A percentile compares a stretch with the other conserved stretches of the same genome.
Evolutionary conservation across 2,888 invertebrate genomes (phyloP).

Genomic region (Mythimna albipuncta): DNA sequence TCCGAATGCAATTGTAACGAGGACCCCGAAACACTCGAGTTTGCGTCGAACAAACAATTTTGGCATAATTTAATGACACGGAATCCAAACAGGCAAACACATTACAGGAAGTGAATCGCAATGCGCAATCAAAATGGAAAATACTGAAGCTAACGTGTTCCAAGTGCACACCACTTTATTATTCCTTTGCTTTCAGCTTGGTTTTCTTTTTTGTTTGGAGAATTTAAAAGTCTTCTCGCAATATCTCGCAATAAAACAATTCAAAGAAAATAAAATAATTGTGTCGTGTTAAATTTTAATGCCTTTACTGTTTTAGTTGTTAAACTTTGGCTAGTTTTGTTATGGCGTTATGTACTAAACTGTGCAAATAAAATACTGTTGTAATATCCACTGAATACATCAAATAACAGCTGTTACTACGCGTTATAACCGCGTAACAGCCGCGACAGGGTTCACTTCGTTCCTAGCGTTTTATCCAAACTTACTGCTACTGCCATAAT

Average conservation of each 20-base stretch:
- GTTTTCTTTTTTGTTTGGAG: background rate
- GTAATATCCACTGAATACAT: slow-evolving; percentile 17
- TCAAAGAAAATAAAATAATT: background rate
- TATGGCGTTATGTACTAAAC: background rate
- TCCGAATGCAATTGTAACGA: background rate
- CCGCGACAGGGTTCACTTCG: slow-evolving; percentile 1
- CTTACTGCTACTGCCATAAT: slow-evolving; percentile 38
- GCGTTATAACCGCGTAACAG: slow-evolving; percentile 42
- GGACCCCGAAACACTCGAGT: slow-evolving; percentile 1
- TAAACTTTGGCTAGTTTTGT: background rate
- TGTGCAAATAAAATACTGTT: slow-evolving; percentile 24
- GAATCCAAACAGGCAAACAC: slow-evolving; percentile 5
- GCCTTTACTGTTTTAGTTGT: background rate
- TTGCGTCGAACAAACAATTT: slow-evolving; percentile 5
- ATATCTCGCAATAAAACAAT: background rate
- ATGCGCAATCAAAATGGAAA: background rate
- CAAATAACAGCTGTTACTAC: slow-evolving; percentile 49
- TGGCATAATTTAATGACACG: slow-evolving; percentile 17
- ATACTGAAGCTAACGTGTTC: background rate
- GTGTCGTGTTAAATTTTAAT: background rate
- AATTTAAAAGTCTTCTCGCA: background rate
- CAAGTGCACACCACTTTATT: background rate
- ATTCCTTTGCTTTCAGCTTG: background rate
- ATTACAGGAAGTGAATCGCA: slow-evolving; percentile 9
- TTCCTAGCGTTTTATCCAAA: slow-evolving; percentile 51